Base-by-base conservation (phyloP, 2,888 invertebrate genomes). In the Rugalucina vietnamica region DNA sequence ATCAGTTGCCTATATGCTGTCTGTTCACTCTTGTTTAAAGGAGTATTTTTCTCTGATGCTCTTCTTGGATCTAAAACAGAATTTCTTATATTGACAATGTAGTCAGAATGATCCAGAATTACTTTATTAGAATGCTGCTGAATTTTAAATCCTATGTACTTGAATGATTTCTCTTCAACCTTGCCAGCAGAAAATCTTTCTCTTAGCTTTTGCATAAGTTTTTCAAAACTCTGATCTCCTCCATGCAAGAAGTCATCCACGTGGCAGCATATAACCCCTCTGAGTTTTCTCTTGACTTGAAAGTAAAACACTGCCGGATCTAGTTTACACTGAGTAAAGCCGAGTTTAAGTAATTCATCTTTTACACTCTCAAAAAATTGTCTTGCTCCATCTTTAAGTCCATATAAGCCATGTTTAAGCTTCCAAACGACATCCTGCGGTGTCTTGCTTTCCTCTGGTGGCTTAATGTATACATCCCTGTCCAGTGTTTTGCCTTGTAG, bases 301-400 rank as follows among this genome's bases (percentile, higher is more conserved):
- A 70, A 3, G 24, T n/a, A 70, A 21, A 70, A 70, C 10, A 70
- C 2, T 37, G 70, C 70, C 10, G 21, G 36, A 39, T 70, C 70
- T 36, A 37, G 24, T 36, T 10, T 24, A 70, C 37, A 70, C 36
- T 39, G 70, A n/a, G 2, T 10, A n/a, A 70, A 70, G 3, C 70
- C 85, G 14, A 86, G 69, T 32, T 73, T 71, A 4, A 74, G 8
- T 27, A 86, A 60, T 78, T 82, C 81, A 29, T 84, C 76, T 21
- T 50, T 57, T 0, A 89, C 86, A 79, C 86, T 86, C 21, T 70
- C 32, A 54, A 79, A 88, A 72, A 87, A 86, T 32, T 87, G 85
- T 43, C 87, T 74, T 29, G 87, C 87, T 39, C 82, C 86, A 81
- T 86, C 84, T 29, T 87, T 88, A 1, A 82, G 74, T 2, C 82